Evolutionary conservation across 2,113 vertebrate species (phyloP).

Genomic region (Cervus canadensis): DNA sequence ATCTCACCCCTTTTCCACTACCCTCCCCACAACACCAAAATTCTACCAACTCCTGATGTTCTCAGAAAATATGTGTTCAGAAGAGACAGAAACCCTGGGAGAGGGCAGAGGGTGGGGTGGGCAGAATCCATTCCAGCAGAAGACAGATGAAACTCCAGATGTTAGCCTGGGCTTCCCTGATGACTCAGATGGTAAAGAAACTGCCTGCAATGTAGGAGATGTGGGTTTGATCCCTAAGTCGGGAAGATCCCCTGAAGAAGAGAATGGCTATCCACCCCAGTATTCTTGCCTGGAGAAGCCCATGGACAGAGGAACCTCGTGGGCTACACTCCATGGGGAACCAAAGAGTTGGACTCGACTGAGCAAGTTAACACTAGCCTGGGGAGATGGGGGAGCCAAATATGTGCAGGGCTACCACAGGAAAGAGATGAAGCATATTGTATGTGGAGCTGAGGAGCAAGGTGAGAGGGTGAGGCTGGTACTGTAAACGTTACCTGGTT

Average conservation of each 20-base stretch:
- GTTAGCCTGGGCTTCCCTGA: neutral
- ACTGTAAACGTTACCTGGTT: neutral
- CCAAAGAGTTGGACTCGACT: neutral
- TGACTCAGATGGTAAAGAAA: neutral
- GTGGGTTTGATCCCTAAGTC: neutral
- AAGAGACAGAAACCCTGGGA: neutral
- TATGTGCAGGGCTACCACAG: neutral
- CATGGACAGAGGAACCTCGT: neutral
- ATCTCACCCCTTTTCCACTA: neutral
- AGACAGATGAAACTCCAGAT: neutral
- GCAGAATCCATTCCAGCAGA: neutral
- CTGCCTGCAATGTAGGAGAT: neutral
- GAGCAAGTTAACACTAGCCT: neutral
- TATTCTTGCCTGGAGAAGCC: neutral
- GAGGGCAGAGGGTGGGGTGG: fast-evolving
- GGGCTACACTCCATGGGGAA: neutral
- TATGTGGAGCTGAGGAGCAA: too few relatives aligned
- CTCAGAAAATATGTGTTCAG: neutral
- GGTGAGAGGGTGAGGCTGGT: neutral
- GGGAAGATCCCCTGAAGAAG: neutral
- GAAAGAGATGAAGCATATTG: neutral
- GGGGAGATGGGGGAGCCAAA: neutral
- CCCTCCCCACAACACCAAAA: neutral
- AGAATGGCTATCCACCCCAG: neutral
- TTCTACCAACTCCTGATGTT: neutral